phyloP scores from a whole-genome alignment of 2,888 invertebrate species.

The Chymomyza fuscimana region DNA sequence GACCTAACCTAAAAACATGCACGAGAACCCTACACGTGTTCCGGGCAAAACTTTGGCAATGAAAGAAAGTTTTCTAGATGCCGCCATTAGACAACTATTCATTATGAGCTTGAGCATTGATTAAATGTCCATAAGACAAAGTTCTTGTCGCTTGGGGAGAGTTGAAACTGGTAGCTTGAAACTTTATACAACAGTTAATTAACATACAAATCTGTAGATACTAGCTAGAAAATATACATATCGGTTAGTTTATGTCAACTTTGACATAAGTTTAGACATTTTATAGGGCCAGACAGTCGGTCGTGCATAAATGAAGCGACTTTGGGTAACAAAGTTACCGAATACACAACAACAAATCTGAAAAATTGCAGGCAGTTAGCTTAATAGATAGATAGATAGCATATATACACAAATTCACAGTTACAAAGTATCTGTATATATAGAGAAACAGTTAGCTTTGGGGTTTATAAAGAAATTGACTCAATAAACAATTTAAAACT shows the following conservation, averaged over 20 bases:
- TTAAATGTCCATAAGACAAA: background rate
- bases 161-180: background rate
- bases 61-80: background rate
- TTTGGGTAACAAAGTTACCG: background rate
- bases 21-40: background rate
- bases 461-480: slow-evolving; percentile 9
- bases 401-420: background rate
- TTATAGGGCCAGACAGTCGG: slow-evolving; percentile 32
- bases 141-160: background rate
- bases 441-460: slow-evolving; percentile 17
- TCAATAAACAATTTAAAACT: slow-evolving; percentile 37
- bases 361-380: background rate
- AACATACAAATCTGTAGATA: slow-evolving; percentile 30
- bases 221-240: slow-evolving; percentile 17
- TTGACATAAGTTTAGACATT: slow-evolving; percentile 38
- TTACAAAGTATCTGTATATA: background rate
- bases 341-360: background rate
- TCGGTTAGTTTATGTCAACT: slow-evolving; percentile 28
- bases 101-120: background rate
- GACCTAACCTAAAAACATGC: too few species aligned
- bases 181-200: slow-evolving; percentile 31
- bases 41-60: background rate
- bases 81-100: background rate
- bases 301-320: slow-evolving; percentile 15
- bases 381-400: slow-evolving; percentile 18